phyloP scores from a whole-genome alignment of 2,888 invertebrate genomes.

The Caenorhabditis sp. region DNA sequence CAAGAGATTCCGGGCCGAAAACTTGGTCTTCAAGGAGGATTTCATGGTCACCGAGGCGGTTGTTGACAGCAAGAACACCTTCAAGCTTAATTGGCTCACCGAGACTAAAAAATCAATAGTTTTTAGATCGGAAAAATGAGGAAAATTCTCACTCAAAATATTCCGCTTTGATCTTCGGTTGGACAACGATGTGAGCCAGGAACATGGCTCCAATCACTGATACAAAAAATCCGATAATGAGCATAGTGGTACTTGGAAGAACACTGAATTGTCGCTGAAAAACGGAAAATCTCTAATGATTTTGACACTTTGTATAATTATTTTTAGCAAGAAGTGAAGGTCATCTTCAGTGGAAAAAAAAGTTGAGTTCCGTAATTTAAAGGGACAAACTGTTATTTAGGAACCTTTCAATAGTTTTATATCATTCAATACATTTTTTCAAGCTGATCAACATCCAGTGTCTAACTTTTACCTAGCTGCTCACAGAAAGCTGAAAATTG shows the following conservation, averaged over 20 bases:
- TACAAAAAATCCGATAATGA: constrained; percentile 2
- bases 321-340: too few relatives aligned
- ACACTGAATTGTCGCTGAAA: background rate
- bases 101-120: constrained; percentile 17
- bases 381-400: too few relatives aligned
- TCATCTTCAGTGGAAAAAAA: too few relatives aligned
- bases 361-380: too few relatives aligned
- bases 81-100: constrained; percentile 18
- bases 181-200: constrained; percentile 28
- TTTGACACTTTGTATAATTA: too few relatives aligned
- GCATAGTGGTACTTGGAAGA: background rate
- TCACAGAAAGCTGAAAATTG: too few relatives aligned
- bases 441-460: too few relatives aligned
- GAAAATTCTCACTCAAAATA: constrained; percentile 19
- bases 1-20: constrained; percentile 54
- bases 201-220: constrained; percentile 24
- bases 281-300: too few relatives aligned
- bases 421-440: too few relatives aligned
- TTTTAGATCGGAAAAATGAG: background rate
- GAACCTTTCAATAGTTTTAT: too few relatives aligned
- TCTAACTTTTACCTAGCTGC: too few relatives aligned
- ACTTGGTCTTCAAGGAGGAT: constrained; percentile 45
- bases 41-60: constrained; percentile 33
- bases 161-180: constrained; percentile 22
- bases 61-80: constrained; percentile 37